phyloP scores from a whole-genome alignment of 1,140 invertebrate species.

The Calliopsis andreniformis region DNA sequence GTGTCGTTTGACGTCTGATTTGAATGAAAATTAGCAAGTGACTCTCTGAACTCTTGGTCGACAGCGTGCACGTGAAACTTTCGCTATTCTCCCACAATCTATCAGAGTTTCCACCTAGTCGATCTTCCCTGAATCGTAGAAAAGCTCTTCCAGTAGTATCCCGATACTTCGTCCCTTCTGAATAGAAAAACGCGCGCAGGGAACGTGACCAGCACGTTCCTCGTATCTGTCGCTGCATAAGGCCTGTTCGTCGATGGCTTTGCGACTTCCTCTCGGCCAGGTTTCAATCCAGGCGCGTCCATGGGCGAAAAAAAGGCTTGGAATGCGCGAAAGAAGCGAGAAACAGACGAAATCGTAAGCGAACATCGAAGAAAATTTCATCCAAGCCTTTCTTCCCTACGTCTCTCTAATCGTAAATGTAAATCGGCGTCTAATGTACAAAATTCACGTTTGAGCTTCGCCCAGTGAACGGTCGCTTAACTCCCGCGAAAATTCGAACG shows the following conservation, averaged over 20 bases:
- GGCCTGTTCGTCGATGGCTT: slow-evolving; percentile 39
- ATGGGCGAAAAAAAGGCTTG: slow-evolving; percentile 8
- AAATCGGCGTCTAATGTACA: too few relatives aligned
- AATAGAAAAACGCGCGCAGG: slow-evolving; percentile 17
- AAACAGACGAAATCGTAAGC: neutral
- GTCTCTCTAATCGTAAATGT: too few relatives aligned
- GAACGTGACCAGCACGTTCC: slow-evolving; percentile 46
- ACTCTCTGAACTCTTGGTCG: too few relatives aligned
- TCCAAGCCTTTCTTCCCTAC: slow-evolving; percentile 2
- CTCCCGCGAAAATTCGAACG: neutral
- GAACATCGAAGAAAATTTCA: neutral
- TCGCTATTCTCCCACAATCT: too few relatives aligned
- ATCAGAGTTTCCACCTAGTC: neutral
- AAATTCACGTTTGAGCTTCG: too few relatives aligned
- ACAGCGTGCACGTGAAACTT: too few relatives aligned
- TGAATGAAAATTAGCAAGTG: too few relatives aligned
- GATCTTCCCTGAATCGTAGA: slow-evolving; percentile 3
- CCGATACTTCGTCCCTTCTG: neutral
- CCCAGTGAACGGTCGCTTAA: neutral
- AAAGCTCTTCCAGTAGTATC: neutral
- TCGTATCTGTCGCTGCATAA: slow-evolving; percentile 15
- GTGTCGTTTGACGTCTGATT: too few relatives aligned
- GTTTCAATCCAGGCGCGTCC: slow-evolving; percentile 2
- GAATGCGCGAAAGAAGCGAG: neutral
- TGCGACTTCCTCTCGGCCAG: slow-evolving; percentile 14